These are phyloP conservation scores for Ornithoptera alexandrae DNA, from an alignment of 2,888 invertebrate genomes.

Conservation along the genomic window DNA sequence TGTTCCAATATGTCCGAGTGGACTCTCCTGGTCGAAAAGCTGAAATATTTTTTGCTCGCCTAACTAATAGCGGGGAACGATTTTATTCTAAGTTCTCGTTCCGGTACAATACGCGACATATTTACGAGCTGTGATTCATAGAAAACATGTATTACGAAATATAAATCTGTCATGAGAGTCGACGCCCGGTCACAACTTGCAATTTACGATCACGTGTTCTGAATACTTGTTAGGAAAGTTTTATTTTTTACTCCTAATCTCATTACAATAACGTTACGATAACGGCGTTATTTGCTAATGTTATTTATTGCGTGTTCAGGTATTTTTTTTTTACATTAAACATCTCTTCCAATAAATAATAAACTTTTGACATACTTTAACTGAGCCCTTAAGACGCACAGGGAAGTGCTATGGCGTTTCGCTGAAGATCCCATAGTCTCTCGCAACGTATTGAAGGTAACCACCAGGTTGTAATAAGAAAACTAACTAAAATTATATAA, in stretches of 20 bases:
- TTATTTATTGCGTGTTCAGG: not conserved
- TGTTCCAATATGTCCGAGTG: not conserved
- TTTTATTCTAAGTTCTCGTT: constrained; percentile 20
- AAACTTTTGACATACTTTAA: not conserved
- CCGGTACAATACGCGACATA: constrained; percentile 50
- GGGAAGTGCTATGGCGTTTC: no score
- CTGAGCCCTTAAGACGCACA: no score
- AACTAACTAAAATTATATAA: no score
- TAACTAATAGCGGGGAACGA: constrained; percentile 1
- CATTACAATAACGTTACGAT: not conserved
- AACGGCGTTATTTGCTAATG: not conserved
- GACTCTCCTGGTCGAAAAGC: not conserved
- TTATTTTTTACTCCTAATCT: constrained; percentile 1
- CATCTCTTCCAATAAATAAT: not conserved
- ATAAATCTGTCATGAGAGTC: constrained; percentile 72
- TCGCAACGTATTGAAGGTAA: no score
- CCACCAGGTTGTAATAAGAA: no score
- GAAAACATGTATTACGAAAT: constrained; percentile 64
- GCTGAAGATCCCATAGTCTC: no score
- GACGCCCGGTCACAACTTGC: constrained; percentile 72
- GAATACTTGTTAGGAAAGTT: constrained; percentile 22
- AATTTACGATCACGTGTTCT: constrained; percentile 61
- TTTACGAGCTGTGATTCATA: constrained; percentile 74
- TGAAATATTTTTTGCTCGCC: not conserved
- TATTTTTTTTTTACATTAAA: not conserved